Conservation (phyloP, 2,797 vertebrate genomes). For the Gila robusta region DNA sequence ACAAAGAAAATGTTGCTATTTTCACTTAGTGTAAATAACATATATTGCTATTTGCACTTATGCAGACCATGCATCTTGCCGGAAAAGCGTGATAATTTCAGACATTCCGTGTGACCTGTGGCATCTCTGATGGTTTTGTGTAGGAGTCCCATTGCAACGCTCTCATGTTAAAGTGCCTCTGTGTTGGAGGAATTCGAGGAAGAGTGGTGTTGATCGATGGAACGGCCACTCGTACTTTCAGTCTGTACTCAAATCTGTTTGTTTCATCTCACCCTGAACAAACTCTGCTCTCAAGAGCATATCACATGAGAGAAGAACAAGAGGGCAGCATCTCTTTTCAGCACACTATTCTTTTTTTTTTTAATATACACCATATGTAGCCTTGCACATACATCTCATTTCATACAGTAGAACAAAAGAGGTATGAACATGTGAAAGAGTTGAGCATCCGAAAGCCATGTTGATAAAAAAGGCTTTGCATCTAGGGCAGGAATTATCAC, state of each 20-base stretch:
- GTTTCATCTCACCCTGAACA: slow-evolving; percentile 43
- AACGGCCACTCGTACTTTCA: background rate
- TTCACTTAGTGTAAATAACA: background rate
- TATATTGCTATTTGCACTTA: background rate
- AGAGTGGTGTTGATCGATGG: slow-evolving; percentile 25
- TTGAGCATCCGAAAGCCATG: background rate
- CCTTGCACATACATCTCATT: background rate
- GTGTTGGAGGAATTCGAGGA: background rate
- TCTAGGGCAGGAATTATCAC: slow-evolving; percentile 31
- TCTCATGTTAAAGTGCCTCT: slow-evolving; percentile 22
- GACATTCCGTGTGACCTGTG: background rate
- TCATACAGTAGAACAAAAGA: background rate
- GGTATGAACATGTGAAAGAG: slow-evolving; percentile 6
- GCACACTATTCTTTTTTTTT: background rate
- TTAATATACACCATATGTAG: background rate
- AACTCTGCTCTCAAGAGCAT: background rate
- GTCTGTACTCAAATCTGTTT: slow-evolving; percentile 31
- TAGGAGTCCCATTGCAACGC: background rate
- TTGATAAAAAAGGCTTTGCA: background rate
- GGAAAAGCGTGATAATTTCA: background rate
- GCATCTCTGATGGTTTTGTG: slow-evolving; percentile 9
- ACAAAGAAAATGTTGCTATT: background rate
- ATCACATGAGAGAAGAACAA: background rate
- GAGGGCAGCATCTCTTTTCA: background rate
- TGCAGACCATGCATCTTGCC: background rate